These are phyloP conservation scores for Erpetoichthys calabaricus DNA, from an alignment of 2,797 vertebrate genomes.

Conservation along the genomic window DNA sequence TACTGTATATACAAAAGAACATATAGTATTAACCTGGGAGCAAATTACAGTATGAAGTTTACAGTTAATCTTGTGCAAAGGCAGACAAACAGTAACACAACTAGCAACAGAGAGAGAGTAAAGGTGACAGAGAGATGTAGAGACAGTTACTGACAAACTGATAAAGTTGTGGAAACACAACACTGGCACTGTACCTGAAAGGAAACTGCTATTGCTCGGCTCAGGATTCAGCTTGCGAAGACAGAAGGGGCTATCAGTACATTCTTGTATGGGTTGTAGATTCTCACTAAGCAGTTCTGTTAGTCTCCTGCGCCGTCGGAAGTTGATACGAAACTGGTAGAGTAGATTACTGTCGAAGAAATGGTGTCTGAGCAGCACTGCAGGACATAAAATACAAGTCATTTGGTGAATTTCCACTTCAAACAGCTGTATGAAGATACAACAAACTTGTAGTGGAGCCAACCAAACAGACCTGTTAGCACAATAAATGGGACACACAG, in stretches of 20 bases:
- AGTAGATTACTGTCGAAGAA: conserved; percentile 70
- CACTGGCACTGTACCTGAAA: conserved; percentile 43
- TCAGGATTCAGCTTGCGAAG: conserved; percentile 42
- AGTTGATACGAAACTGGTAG: conserved; percentile 75
- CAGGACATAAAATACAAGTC: conserved; percentile 12
- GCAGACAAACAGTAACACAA: neutral
- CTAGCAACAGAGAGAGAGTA: neutral
- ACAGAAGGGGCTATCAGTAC: conserved; percentile 61
- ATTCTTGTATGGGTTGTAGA: conserved; percentile 30
- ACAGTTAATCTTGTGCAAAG: neutral
- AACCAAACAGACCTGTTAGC: too few relatives aligned
- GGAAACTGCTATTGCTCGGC: conserved; percentile 46
- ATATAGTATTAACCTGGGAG: too few relatives aligned
- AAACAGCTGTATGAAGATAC: too few relatives aligned
- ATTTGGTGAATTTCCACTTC: too few relatives aligned
- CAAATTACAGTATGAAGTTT: too few relatives aligned
- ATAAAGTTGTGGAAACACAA: neutral
- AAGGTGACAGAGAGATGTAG: neutral
- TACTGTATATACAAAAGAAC: too few relatives aligned
- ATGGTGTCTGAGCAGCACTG: conserved; percentile 58
- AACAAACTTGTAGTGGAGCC: too few relatives aligned
- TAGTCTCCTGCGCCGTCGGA: conserved; percentile 51
- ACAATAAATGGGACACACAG: too few relatives aligned
- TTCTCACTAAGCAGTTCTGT: conserved; percentile 57
- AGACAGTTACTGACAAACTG: neutral